phyloP scores from a whole-genome alignment of 2,113 vertebrate species.

The Rattus norvegicus region DNA sequence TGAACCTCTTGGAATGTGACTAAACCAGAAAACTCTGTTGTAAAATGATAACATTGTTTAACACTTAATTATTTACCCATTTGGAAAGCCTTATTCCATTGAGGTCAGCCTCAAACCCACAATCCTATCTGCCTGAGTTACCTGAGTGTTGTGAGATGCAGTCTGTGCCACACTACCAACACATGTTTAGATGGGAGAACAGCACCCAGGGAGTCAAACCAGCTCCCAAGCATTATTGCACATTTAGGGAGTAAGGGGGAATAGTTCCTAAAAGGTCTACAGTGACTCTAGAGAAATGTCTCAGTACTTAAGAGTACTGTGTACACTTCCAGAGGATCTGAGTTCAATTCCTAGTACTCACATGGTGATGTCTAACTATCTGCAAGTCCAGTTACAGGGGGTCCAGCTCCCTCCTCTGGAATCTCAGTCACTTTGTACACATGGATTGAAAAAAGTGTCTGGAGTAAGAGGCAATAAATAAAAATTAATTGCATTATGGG shows the following conservation, averaged over 20 bases:
- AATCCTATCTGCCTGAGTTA: not conserved
- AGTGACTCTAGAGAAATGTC: not conserved
- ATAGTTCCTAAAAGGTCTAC: not conserved
- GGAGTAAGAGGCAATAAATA: not conserved
- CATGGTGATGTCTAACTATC: not conserved
- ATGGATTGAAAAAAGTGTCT: not conserved
- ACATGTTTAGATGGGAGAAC: not conserved
- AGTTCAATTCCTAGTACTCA: not conserved
- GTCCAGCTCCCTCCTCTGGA: not conserved
- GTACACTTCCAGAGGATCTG: not conserved
- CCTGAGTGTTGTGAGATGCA: not conserved
- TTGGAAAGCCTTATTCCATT: not conserved
- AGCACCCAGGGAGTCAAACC: not conserved
- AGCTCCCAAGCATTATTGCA: not conserved
- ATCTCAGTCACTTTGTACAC: not conserved
- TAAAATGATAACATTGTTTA: constrained; percentile 27
- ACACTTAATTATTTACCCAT: not conserved
- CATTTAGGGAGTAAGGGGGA: not conserved
- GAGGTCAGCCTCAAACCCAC: not conserved
- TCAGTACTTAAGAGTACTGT: not conserved
- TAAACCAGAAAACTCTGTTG: not conserved
- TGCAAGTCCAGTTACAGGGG: not conserved
- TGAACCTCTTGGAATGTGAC: not conserved
- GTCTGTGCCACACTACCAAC: not conserved
- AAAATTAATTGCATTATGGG: constrained; percentile 22